Evolutionary conservation across 2,888 invertebrate species (phyloP).

Genomic region (Eumerus sabulonum): DNA sequence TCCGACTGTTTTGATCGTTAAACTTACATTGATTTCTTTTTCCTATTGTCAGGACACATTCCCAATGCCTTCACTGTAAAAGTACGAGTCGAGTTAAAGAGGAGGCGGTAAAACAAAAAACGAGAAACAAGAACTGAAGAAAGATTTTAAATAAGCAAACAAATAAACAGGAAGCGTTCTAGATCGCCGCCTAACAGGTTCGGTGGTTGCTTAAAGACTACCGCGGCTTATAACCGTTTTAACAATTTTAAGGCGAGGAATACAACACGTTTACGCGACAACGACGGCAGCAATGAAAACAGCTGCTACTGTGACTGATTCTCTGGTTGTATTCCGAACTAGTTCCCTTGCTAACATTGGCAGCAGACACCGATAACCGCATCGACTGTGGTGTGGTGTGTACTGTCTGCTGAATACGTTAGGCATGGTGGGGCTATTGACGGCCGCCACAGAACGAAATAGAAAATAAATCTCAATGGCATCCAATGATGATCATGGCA

Average conservation of each 20-base stretch:
- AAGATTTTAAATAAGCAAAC: background rate
- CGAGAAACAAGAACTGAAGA: too few relatives aligned
- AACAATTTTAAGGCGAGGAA: slow-evolving; percentile 61
- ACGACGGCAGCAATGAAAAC: slow-evolving; percentile 8
- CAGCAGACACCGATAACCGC: slow-evolving; percentile 1
- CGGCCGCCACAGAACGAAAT: slow-evolving; percentile 19
- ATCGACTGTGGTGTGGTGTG: slow-evolving; percentile 18
- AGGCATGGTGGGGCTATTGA: background rate
- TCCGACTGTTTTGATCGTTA: too few relatives aligned
- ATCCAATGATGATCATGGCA: slow-evolving; percentile 8
- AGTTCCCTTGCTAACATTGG: slow-evolving; percentile 45
- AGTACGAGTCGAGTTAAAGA: too few relatives aligned
- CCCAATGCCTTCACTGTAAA: too few relatives aligned
- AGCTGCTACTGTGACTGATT: slow-evolving; percentile 53
- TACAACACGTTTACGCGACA: slow-evolving; percentile 27
- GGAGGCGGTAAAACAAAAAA: too few relatives aligned
- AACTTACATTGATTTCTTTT: too few relatives aligned
- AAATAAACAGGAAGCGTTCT: slow-evolving; percentile 42
- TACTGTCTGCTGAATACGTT: background rate
- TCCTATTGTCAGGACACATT: too few relatives aligned
- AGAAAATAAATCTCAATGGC: slow-evolving; percentile 39
- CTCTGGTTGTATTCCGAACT: slow-evolving; percentile 36
- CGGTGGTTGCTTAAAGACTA: slow-evolving; percentile 65
- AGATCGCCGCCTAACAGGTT: slow-evolving; percentile 53
- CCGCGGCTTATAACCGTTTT: slow-evolving; percentile 57